Evolutionary conservation across 2,888 invertebrate species (phyloP), one percentile per base, ranked within the genome.

Genomic region (Drosophila neoperkinsi): DNA sequence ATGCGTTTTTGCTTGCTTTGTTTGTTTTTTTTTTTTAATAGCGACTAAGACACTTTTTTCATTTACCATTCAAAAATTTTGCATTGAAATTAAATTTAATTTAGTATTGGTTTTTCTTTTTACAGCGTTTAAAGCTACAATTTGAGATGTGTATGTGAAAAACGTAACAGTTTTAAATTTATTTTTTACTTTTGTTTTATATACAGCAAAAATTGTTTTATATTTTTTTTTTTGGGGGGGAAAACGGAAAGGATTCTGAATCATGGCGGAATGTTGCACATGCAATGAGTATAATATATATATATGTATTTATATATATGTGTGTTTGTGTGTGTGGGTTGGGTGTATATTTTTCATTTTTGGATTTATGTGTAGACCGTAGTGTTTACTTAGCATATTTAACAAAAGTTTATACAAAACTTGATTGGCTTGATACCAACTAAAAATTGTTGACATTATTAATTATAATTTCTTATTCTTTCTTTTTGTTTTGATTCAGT

Each of bases 1-100:
- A 77, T 75, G 77, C 61, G 52, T 79, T 81, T 63, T 65, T 61
- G 46, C 46, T 46, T 46, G 16, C n/a, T 64, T 56, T 51, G 60
- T 68, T 55, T 58, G 25, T 41, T 71, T 50, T 51, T 71, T 49
- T 49, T 53, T 65, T 71, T 73, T 84, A 70, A 80, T 82, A 78
- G 90, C 91, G 91, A 91, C 90, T 91, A 90, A 91, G 92, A 91
- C 90, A 91, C 90, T 90, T 90, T 84, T 84, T 79, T 75, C 71
- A 73, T 77, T 73, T 72, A 79, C 73, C 61, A 65, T 81, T 79
- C 71, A 74, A 78, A 73, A 78, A 72, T 71, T 74, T 81, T 65
- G 70, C 74, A 51, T 70, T 70, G 56, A 71, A 74, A 68, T 72
- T 74, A 69, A 31, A 56, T 62, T 57, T 28, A 67, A 69, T 71